These are phyloP conservation scores for Eilema griseolum DNA, from an alignment of 2,888 invertebrate species.

Conservation along the genomic window DNA sequence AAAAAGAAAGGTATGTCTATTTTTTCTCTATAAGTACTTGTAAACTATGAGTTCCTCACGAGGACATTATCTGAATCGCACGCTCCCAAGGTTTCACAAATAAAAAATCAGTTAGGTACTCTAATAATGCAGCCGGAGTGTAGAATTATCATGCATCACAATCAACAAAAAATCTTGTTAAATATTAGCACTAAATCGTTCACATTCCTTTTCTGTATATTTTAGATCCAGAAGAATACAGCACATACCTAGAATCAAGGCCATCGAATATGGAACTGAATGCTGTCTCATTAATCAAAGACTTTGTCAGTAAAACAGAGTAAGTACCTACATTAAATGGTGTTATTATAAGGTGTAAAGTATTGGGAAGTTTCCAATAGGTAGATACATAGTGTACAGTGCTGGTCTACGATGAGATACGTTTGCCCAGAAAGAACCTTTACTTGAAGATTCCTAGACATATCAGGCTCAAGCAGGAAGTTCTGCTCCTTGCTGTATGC, in stretches of 20 bases:
- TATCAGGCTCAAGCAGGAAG: too few relatives aligned
- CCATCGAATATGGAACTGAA: slow-evolving; percentile 90
- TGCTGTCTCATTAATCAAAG: slow-evolving; percentile 88
- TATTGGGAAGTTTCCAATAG: too few relatives aligned
- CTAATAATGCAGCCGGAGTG: neutral
- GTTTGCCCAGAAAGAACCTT: too few relatives aligned
- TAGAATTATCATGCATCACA: neutral
- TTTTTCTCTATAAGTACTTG: neutral
- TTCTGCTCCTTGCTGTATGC: too few relatives aligned
- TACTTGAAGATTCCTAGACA: too few relatives aligned
- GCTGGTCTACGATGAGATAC: too few relatives aligned
- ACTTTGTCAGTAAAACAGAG: slow-evolving; percentile 86
- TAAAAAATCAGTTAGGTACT: too few relatives aligned
- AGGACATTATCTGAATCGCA: too few relatives aligned
- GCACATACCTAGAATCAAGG: slow-evolving; percentile 88
- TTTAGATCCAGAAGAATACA: slow-evolving; percentile 87
- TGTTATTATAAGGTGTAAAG: neutral
- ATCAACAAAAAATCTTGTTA: neutral
- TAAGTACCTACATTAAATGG: slow-evolving; percentile 63
- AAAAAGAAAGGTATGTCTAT: slow-evolving; percentile 66
- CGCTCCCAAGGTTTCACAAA: too few relatives aligned
- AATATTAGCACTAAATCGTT: neutral
- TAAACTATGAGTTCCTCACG: neutral
- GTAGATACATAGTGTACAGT: too few relatives aligned
- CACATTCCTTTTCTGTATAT: slow-evolving; percentile 21